A percentile compares a stretch with the other conserved stretches of the same genome.
These are phyloP conservation scores for Drosophila ogumai DNA, from an alignment of 1,140 invertebrate genomes.

Conservation along the genomic window DNA sequence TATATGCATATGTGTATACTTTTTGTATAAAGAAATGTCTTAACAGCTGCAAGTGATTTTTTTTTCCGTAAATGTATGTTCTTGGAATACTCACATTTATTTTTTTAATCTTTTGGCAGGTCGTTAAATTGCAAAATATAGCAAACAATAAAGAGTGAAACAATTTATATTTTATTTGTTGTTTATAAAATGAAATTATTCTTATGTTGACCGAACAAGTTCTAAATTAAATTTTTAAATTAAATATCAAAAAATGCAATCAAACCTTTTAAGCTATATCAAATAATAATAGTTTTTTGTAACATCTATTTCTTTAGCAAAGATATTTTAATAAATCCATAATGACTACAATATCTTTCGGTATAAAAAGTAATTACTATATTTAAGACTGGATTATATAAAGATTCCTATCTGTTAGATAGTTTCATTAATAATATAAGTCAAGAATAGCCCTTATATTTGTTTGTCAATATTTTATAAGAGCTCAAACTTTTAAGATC, in stretches of 20 bases:
- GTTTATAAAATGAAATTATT: not conserved
- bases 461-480: not conserved
- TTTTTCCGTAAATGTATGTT: not conserved
- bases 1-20: not conserved
- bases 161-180: not conserved
- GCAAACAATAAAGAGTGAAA: not conserved
- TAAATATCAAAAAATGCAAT: not conserved
- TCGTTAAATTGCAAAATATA: not conserved
- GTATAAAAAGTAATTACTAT: not conserved
- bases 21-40: not conserved
- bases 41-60: slow-evolving; percentile 1
- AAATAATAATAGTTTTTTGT: too few species aligned
- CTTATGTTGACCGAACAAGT: not conserved
- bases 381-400: not conserved
- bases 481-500: not conserved
- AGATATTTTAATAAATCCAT: too few species aligned
- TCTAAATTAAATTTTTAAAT: too few species aligned
- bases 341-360: too few species aligned
- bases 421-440: not conserved
- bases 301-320: too few species aligned
- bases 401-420: not conserved
- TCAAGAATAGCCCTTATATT: not conserved
- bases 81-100: not conserved
- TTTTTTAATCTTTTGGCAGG: slow-evolving; percentile 3
- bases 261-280: too few species aligned